Evolutionary conservation across 2,888 invertebrate species (phyloP).

Genomic region (Sphaerophoria taeniata): DNA sequence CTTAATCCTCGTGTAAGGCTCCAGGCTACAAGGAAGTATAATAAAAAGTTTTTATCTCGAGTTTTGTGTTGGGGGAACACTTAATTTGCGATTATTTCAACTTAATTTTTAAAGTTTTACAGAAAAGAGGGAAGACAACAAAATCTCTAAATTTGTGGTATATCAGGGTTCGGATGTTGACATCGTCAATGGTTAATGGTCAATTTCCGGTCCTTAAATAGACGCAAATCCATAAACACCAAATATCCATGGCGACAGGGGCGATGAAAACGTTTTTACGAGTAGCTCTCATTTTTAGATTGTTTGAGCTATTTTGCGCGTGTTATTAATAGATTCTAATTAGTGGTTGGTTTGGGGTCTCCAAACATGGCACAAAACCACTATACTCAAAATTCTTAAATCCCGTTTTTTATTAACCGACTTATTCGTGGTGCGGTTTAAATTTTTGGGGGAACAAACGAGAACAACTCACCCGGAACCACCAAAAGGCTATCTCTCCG

Average conservation of each 20-base stretch:
- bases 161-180: conserved; percentile 42
- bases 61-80: conserved; percentile 33
- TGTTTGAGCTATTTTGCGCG: neutral
- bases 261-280: conserved; percentile 47
- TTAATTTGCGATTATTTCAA: conserved; percentile 68
- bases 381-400: conserved; percentile 54
- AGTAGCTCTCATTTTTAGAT: conserved; percentile 30
- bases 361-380: conserved; percentile 56
- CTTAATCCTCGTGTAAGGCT: neutral
- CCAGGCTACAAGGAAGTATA: neutral
- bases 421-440: conserved; percentile 44
- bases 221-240: conserved; percentile 51
- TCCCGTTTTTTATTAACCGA: conserved; percentile 62
- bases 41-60: conserved; percentile 25
- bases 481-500: conserved; percentile 35
- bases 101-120: conserved; percentile 63
- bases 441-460: conserved; percentile 6
- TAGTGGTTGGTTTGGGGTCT: conserved; percentile 38
- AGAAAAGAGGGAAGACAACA: conserved; percentile 21
- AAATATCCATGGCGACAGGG: neutral
- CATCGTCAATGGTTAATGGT: conserved; percentile 60
- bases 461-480: conserved; percentile 48
- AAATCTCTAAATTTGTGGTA: neutral
- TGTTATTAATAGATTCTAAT: conserved; percentile 57
- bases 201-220: conserved; percentile 43